These are phyloP conservation scores for Pluvianellus socialis DNA, from an alignment of 2,113 vertebrate species.

Conservation along the genomic window DNA sequence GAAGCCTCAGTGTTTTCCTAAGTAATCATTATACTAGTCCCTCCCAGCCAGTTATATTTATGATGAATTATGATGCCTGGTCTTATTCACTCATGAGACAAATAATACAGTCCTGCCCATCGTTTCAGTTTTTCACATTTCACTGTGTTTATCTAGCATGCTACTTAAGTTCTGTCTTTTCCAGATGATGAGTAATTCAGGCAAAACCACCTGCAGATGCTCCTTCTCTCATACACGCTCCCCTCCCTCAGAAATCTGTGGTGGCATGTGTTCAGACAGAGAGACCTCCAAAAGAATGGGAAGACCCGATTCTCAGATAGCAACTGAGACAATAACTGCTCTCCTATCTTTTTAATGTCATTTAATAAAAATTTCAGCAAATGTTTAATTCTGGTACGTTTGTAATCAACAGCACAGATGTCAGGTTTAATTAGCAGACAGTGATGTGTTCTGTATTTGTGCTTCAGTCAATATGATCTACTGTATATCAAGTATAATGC, in stretches of 20 bases:
- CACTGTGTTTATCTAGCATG: neutral
- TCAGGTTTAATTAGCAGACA: neutral
- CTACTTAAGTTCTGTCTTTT: neutral
- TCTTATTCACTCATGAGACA: neutral
- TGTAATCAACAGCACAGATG: neutral
- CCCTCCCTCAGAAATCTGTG: neutral
- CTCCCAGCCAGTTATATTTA: neutral
- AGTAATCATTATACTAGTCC: neutral
- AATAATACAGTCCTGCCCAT: neutral
- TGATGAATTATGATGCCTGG: neutral
- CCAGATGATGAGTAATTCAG: conserved; percentile 13
- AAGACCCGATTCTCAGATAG: neutral
- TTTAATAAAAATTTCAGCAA: neutral
- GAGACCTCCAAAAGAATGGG: neutral
- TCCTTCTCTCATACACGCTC: neutral
- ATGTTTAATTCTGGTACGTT: neutral
- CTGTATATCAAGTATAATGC: neutral
- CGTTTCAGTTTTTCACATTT: neutral
- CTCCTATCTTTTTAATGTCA: neutral
- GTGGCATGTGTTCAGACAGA: neutral
- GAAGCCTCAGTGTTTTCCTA: neutral
- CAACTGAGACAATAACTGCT: neutral
- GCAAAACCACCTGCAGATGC: neutral
- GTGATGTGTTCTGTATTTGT: neutral
- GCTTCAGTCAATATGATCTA: neutral